Conservation (phyloP, 2,113 vertebrate genomes). For the Thamnaconus septentrionalis region DNA sequence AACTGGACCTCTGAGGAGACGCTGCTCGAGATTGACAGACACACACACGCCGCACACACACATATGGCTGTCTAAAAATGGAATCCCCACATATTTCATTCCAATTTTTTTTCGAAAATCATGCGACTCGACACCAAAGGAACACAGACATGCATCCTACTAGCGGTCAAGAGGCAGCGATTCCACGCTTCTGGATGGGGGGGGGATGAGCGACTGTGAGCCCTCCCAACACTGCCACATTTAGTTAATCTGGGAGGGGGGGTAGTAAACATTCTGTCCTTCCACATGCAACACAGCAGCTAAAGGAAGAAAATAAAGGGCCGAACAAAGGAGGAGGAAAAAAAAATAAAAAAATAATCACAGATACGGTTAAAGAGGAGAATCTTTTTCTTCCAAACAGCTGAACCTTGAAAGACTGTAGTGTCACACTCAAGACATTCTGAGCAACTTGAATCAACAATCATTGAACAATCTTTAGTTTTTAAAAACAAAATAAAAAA, state of each 20-base stretch:
- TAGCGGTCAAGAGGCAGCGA: constrained; percentile 1
- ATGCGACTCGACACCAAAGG: constrained; percentile 60
- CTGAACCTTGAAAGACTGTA: constrained; percentile 27
- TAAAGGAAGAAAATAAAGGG: background rate
- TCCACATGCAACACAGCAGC: constrained; percentile 53
- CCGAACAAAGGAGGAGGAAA: background rate
- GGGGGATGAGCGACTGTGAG: constrained; percentile 41
- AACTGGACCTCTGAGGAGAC: constrained; percentile 15
- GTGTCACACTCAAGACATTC: constrained; percentile 58
- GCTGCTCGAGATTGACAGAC: constrained; percentile 36
- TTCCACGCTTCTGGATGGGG: background rate
- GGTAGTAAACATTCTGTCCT: constrained; percentile 51
- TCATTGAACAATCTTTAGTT: constrained; percentile 40
- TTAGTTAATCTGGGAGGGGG: constrained; percentile 22
- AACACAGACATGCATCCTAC: constrained; percentile 60
- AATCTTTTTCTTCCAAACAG: constrained; percentile 24
- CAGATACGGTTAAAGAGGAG: constrained; percentile 47
- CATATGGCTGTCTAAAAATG: constrained; percentile 20
- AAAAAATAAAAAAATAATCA: constrained; percentile 26
- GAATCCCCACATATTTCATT: constrained; percentile 51
- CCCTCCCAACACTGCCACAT: constrained; percentile 23
- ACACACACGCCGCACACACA: background rate
- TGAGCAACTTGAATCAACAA: constrained; percentile 35
- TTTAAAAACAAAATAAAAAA: constrained; percentile 21
- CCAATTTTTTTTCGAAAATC: constrained; percentile 23